Base-by-base conservation (phyloP, 1,140 invertebrate species). In the Lerema accius region DNA sequence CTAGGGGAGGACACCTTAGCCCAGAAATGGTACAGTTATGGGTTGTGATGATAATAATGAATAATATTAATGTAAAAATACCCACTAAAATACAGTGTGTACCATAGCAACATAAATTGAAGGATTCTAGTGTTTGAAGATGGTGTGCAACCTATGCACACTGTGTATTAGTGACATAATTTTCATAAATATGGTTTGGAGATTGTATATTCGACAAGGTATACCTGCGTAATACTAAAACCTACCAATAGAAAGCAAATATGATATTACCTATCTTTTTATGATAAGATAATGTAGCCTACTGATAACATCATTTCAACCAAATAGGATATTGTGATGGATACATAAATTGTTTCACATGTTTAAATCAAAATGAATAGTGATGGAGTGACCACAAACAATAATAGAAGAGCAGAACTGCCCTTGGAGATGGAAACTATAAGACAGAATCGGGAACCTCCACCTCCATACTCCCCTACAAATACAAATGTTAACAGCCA, bases 391-490 rank as follows among this genome's bases (percentile, higher is more conserved):
- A 35, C 28, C 28, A 35, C 63, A 48, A 71, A 43, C 69, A 59
- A 62, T 45, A 35, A 15, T 40, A 50, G 40, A 11, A 50, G 35
- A 37, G 59, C 51, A 61, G 67, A 73, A 37, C 26, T 69, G 11
- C 13, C 50, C 50, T 17, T 76, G 11, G 50, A 73, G 50, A 74
- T 69, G 49, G 71, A 70, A 45, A 65, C 53, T 62, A 40, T 65
- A 0, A 19, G 14, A 10, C 65, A 60, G 11, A 56, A 66, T 7
- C 49, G 51, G 32, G 79, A 80, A 15, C 77, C 76, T 4, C 86
- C 87, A 16, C 86, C 86, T 4, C 80, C 86, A 16, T 86, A 88
- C 55, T 59, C 75, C 17, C 53, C 51, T 28, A 10, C 32, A 46
- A 69, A 67, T 15, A 32, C 42, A 17, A 49, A 43, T 37, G 68